A percentile compares a stretch with the other conserved stretches of the same genome.
Conservation (phyloP, 2,113 vertebrate species). For the Sander vitreus region DNA sequence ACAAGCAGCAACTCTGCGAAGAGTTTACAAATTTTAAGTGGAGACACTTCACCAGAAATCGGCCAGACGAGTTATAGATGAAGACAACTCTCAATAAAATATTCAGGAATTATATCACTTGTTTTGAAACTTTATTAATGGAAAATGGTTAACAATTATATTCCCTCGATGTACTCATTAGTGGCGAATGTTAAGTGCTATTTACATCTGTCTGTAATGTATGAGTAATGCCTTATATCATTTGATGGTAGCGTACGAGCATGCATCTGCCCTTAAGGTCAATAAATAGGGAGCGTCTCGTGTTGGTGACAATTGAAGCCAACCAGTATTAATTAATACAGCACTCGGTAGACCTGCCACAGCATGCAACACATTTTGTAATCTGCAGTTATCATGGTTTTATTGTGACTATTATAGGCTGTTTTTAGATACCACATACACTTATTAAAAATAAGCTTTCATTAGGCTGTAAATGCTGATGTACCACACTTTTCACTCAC, state of each 20-base stretch:
- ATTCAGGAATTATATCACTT: slow-evolving; percentile 73
- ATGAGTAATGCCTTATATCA: slow-evolving; percentile 78
- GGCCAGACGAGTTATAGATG: slow-evolving; percentile 36
- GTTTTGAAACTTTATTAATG: slow-evolving; percentile 72
- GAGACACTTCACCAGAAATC: slow-evolving; percentile 49
- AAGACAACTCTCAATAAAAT: slow-evolving; percentile 59
- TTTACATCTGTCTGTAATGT: slow-evolving; percentile 76
- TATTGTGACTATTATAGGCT: slow-evolving; percentile 44
- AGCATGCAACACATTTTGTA: slow-evolving; percentile 70
- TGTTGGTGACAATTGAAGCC: slow-evolving; percentile 65
- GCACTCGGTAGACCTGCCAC: slow-evolving; percentile 48
- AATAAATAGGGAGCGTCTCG: slow-evolving; percentile 42
- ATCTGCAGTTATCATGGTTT: slow-evolving; percentile 47
- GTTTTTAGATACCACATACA: slow-evolving; percentile 41
- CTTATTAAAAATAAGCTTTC: slow-evolving; percentile 11
- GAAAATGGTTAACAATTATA: slow-evolving; percentile 67
- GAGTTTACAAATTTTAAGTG: slow-evolving; percentile 45
- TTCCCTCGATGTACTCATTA: slow-evolving; percentile 77
- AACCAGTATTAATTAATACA: slow-evolving; percentile 50
- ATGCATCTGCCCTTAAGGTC: slow-evolving; percentile 67
- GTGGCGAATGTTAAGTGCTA: slow-evolving; percentile 81
- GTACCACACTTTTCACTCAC: slow-evolving; percentile 37
- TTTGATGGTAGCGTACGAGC: slow-evolving; percentile 74
- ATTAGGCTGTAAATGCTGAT: slow-evolving; percentile 36
- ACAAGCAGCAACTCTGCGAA: slow-evolving; percentile 10